A percentile compares a stretch with the other conserved stretches of the same genome.
Evolutionary conservation across 2,113 vertebrate genomes (phyloP).

Genomic region (human (Homo sapiens)): DNA sequence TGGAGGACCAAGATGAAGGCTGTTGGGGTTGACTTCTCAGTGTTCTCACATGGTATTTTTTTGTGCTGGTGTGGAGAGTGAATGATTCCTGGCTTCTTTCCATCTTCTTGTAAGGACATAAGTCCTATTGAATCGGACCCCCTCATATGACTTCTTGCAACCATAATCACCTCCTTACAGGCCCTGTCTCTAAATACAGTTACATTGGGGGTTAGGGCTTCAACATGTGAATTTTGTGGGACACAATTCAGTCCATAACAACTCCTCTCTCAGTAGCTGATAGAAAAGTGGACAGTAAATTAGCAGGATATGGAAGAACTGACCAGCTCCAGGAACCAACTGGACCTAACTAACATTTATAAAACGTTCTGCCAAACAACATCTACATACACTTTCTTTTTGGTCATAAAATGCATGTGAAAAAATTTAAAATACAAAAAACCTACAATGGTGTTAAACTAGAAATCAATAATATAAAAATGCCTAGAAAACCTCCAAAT

Average conservation of each 20-base stretch:
- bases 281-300: neutral
- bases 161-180: neutral
- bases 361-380: accelerated
- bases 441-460: neutral
- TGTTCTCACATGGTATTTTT: accelerated
- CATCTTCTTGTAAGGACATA: neutral
- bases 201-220: neutral
- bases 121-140: neutral
- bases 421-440: neutral
- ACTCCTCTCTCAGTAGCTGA: neutral
- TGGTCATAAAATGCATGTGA: neutral
- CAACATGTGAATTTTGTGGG: accelerated
- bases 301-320: neutral
- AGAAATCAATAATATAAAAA: neutral
- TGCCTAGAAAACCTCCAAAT: neutral
- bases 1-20: neutral
- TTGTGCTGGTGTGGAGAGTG: neutral
- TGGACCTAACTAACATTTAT: neutral
- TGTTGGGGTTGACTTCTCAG: too few species aligned
- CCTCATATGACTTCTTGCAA: neutral
- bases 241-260: neutral
- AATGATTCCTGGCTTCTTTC: neutral
- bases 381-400: too few species aligned
- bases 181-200: neutral
- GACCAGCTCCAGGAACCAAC: neutral